Evolutionary conservation across 2,113 vertebrate species (phyloP).

Genomic region (Microcebus jonahi): DNA sequence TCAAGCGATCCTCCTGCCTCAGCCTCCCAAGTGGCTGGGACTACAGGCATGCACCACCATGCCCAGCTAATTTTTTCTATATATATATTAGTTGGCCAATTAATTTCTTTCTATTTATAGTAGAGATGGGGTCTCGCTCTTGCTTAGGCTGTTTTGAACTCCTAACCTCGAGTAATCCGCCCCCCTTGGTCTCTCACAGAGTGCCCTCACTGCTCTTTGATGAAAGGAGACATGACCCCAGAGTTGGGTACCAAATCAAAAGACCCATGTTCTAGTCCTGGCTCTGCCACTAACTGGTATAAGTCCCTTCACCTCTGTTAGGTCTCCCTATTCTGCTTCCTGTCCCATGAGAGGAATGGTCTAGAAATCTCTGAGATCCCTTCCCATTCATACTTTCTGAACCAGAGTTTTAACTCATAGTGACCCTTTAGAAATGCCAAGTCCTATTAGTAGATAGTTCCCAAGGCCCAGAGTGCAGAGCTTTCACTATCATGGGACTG

Average conservation of each 20-base stretch:
- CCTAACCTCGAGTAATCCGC: too few species aligned
- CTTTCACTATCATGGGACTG: accelerated
- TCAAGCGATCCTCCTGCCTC: too few species aligned
- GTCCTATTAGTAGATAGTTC: not conserved
- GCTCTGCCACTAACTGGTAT: not conserved
- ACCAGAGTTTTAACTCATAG: not conserved
- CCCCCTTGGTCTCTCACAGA: too few species aligned
- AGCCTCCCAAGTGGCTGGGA: too few species aligned
- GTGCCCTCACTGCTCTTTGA: too few species aligned
- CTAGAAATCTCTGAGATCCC: not conserved
- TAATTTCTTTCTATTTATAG: too few species aligned
- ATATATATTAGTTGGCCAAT: too few species aligned
- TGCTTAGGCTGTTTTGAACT: too few species aligned
- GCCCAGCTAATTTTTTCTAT: too few species aligned
- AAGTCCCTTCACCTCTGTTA: not conserved
- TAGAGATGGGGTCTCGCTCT: too few species aligned
- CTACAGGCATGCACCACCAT: too few species aligned
- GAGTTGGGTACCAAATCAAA: not conserved
- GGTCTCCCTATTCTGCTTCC: not conserved
- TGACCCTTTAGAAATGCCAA: not conserved
- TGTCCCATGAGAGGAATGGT: not conserved
- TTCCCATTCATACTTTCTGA: not conserved
- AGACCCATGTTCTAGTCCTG: not conserved
- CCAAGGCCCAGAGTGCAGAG: not conserved
- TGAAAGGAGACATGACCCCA: not conserved